These are phyloP conservation scores for Habropoda laboriosa DNA, from an alignment of 1,140 invertebrate species.

Conservation along the genomic window DNA sequence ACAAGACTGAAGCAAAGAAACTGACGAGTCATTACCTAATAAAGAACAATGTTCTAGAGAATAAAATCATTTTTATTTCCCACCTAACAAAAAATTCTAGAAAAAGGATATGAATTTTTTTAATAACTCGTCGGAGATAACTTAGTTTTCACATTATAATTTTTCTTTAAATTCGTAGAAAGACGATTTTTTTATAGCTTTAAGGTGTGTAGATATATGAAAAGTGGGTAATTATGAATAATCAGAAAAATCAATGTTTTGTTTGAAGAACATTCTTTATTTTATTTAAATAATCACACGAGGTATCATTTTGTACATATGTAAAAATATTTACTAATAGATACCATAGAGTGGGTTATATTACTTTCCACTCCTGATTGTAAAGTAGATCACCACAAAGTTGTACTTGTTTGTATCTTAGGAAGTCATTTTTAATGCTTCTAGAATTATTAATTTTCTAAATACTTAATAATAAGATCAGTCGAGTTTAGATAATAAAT, in stretches of 20 bases:
- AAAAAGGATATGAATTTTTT: background rate
- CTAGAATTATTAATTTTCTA: conserved; percentile 68
- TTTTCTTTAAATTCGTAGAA: background rate
- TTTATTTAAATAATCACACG: conserved; percentile 67
- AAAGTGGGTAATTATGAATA: conserved; percentile 1
- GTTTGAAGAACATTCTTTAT: conserved; percentile 61
- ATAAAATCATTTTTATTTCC: conserved; percentile 50
- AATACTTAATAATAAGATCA: conserved; percentile 70
- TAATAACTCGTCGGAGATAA: background rate
- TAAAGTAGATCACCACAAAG: conserved; percentile 59
- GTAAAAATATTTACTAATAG: conserved; percentile 69
- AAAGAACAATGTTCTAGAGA: conserved; percentile 57
- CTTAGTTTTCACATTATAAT: background rate
- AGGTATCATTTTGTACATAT: conserved; percentile 68
- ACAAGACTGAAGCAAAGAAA: conserved; percentile 64
- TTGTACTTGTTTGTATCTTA: conserved; percentile 62
- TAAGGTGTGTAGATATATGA: background rate
- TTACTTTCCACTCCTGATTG: conserved; percentile 49
- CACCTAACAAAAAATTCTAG: conserved; percentile 20
- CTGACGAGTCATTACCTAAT: conserved; percentile 48
- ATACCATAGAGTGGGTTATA: conserved; percentile 39
- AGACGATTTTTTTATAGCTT: too few relatives aligned
- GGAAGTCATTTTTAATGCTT: conserved; percentile 47
- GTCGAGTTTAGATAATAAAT: conserved; percentile 69
- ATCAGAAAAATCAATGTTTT: conserved; percentile 7